Conservation (phyloP, 2,888 invertebrate genomes). For the Ornithoptera priamus region DNA sequence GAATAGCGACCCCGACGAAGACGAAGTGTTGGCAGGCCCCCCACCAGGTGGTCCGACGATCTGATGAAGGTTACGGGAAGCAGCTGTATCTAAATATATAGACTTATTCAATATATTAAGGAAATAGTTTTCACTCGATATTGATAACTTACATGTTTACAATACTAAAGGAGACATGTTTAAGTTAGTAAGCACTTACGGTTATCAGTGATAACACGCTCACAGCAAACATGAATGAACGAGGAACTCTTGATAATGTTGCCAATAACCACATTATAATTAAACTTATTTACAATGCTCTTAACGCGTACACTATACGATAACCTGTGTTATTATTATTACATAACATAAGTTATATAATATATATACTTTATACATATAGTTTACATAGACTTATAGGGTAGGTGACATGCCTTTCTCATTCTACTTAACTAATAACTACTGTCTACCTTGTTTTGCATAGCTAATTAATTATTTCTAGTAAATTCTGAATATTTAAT, state of each 20-base stretch:
- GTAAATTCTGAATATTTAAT: too few relatives aligned
- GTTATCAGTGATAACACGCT: constrained; percentile 22
- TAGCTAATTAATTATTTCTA: too few relatives aligned
- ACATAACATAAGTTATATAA: neutral
- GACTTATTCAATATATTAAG: neutral
- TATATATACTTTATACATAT: too few relatives aligned
- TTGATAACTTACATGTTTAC: neutral
- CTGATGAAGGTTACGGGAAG: too few relatives aligned
- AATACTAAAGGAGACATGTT: constrained; percentile 14
- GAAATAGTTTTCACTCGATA: neutral
- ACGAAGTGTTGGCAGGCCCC: too few relatives aligned
- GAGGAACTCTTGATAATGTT: constrained; percentile 22
- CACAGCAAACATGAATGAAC: constrained; percentile 22
- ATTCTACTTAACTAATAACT: too few relatives aligned
- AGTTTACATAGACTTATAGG: too few relatives aligned
- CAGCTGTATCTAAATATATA: too few relatives aligned
- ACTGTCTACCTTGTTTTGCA: too few relatives aligned
- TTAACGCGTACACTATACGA: constrained; percentile 18
- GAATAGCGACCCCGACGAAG: too few relatives aligned
- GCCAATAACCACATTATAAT: constrained; percentile 19
- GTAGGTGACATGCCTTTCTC: too few relatives aligned
- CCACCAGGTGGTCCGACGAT: too few relatives aligned
- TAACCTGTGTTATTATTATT: constrained; percentile 21
- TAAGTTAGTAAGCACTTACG: constrained; percentile 18
- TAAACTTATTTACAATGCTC: constrained; percentile 19